Percentiles rank a stretch among this genome's conserved stretches.
phyloP scores from a whole-genome alignment of 2,797 vertebrate species.

The Nyctalus aviator region DNA sequence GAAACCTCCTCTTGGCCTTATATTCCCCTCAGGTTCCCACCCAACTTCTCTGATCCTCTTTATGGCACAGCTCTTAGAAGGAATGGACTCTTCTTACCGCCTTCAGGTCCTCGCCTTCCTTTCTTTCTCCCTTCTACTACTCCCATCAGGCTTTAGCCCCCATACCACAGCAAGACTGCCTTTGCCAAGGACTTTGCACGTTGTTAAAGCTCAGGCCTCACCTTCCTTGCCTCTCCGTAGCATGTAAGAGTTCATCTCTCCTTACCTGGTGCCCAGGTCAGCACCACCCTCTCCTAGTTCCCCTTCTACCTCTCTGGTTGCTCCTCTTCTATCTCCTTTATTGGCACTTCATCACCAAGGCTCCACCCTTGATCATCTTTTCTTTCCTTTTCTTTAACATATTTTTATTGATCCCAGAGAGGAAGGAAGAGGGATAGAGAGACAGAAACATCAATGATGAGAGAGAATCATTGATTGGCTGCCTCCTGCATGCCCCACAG shows the following conservation, averaged over 20 bases:
- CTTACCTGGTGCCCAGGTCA: rapidly evolving
- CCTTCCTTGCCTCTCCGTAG: neutral
- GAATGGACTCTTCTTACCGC: neutral
- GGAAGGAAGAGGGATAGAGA: no score
- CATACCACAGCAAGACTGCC: neutral
- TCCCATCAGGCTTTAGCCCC: neutral
- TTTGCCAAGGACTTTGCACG: neutral
- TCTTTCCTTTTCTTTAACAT: neutral
- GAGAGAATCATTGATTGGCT: no score
- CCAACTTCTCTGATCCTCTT: neutral
- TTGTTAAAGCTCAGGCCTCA: neutral
- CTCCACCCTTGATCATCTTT: neutral
- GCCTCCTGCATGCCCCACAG: no score
- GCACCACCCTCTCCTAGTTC: neutral
- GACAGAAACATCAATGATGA: no score
- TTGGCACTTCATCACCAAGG: neutral
- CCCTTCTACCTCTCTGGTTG: neutral
- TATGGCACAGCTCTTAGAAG: neutral
- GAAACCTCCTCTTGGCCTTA: neutral
- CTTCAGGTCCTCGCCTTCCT: neutral
- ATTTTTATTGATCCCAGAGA: no score
- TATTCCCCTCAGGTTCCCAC: neutral
- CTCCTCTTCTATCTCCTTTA: neutral
- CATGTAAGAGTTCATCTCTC: neutral
- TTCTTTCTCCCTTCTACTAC: neutral